A percentile compares a stretch with the other conserved stretches of the same genome.
Conservation (phyloP, 1,140 invertebrate species). For the Cyclina sinensis region DNA sequence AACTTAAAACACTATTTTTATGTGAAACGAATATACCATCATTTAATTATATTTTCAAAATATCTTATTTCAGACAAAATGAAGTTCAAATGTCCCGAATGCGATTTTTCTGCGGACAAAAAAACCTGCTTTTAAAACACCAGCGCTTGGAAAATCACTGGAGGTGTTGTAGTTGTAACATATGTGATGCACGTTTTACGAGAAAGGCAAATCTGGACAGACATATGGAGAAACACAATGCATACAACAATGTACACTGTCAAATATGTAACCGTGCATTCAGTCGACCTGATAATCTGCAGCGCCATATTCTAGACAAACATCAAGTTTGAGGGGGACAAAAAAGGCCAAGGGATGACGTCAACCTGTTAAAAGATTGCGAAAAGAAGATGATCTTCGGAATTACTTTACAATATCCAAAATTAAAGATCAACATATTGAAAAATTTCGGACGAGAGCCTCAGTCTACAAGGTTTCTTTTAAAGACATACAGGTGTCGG, state of each 20-base stretch:
- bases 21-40: background rate
- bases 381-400: background rate
- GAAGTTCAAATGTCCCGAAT: background rate
- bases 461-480: background rate
- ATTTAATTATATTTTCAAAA: background rate
- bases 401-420: background rate
- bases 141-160: constrained; percentile 17
- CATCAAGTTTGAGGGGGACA: background rate
- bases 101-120: background rate
- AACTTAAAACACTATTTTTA: background rate
- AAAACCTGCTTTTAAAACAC: constrained; percentile 29
- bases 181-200: background rate
- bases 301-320: constrained; percentile 7
- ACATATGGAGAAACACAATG: constrained; percentile 25
- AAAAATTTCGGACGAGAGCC: constrained; percentile 20
- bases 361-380: background rate
- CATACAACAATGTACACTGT: constrained; percentile 17
- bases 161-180: background rate
- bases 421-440: constrained; percentile 15
- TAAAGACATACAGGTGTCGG: background rate
- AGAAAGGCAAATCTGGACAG: constrained; percentile 15
- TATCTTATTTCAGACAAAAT: background rate
- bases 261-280: constrained; percentile 14
- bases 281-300: background rate
- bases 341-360: background rate